These are phyloP conservation scores for Lampris incognitus DNA, from an alignment of 2,113 vertebrate genomes.

Conservation along the genomic window DNA sequence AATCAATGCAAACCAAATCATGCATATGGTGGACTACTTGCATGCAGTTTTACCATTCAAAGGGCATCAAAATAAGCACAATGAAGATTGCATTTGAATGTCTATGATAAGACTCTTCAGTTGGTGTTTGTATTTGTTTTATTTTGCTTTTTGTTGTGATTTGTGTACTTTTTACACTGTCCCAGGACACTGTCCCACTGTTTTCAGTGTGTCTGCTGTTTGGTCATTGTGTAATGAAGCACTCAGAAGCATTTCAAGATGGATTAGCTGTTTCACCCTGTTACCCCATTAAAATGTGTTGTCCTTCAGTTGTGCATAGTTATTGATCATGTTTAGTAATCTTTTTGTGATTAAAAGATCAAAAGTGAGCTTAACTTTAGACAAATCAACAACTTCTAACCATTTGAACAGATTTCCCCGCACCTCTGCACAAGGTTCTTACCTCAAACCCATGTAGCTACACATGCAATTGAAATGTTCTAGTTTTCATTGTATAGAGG, in stretches of 20 bases:
- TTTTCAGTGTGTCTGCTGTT: slow-evolving; percentile 39
- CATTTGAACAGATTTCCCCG: slow-evolving; percentile 36
- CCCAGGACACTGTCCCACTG: slow-evolving; percentile 1
- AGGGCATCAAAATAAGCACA: slow-evolving; percentile 49
- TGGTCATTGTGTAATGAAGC: slow-evolving; percentile 60
- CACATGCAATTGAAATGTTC: no score
- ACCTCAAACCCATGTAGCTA: not conserved
- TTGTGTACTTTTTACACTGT: slow-evolving; percentile 34
- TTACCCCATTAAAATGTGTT: slow-evolving; percentile 54
- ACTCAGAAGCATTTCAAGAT: slow-evolving; percentile 47
- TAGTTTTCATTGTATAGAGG: no score
- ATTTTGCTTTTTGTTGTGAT: slow-evolving; percentile 40
- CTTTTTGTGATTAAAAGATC: slow-evolving; percentile 72
- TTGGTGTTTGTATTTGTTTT: slow-evolving; percentile 36
- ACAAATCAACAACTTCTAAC: slow-evolving; percentile 74
- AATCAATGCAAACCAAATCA: slow-evolving; percentile 31
- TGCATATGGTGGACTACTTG: slow-evolving; percentile 22
- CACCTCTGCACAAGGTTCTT: slow-evolving; percentile 10
- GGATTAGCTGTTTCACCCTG: slow-evolving; percentile 61
- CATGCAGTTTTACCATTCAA: slow-evolving; percentile 34
- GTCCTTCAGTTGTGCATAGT: slow-evolving; percentile 63
- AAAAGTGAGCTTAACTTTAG: slow-evolving; percentile 76
- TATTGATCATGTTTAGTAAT: slow-evolving; percentile 75
- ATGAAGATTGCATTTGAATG: slow-evolving; percentile 36
- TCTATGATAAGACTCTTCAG: slow-evolving; percentile 47